These are phyloP conservation scores for Phyllostomus discolor DNA, from an alignment of 2,113 vertebrate species.

Conservation along the genomic window DNA sequence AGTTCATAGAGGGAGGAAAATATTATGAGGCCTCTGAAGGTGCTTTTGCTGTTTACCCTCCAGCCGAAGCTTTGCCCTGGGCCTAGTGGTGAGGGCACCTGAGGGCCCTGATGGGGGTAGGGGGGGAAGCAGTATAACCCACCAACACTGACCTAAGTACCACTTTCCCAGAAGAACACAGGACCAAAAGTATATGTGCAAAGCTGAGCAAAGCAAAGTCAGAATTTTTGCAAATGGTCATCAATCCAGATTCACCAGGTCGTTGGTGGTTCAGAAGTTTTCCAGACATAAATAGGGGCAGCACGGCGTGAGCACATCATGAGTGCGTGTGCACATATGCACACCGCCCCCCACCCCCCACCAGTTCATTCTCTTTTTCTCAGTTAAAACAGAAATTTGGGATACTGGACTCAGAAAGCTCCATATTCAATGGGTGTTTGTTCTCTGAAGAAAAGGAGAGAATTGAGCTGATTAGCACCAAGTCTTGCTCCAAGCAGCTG, in stretches of 20 bases:
- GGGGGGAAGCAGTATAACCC: not conserved
- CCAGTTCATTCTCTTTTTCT: not conserved
- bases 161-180: not conserved
- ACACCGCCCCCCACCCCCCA: too few species aligned
- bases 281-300: not conserved
- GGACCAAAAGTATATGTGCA: not conserved
- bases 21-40: not conserved
- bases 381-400: slow-evolving; percentile 16
- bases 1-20: not conserved
- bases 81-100: not conserved
- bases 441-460: slow-evolving; percentile 1
- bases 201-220: not conserved
- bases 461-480: not conserved
- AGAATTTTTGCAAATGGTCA: not conserved
- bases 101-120: not conserved
- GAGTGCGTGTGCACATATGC: fast-evolving
- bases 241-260: not conserved
- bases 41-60: not conserved
- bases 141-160: not conserved
- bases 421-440: not conserved
- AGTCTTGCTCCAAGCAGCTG: not conserved
- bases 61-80: not conserved
- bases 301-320: fast-evolving
- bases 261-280: not conserved
- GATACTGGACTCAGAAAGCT: not conserved